Conservation (phyloP, 1,140 invertebrate species). For the Drosophila busckii region DNA sequence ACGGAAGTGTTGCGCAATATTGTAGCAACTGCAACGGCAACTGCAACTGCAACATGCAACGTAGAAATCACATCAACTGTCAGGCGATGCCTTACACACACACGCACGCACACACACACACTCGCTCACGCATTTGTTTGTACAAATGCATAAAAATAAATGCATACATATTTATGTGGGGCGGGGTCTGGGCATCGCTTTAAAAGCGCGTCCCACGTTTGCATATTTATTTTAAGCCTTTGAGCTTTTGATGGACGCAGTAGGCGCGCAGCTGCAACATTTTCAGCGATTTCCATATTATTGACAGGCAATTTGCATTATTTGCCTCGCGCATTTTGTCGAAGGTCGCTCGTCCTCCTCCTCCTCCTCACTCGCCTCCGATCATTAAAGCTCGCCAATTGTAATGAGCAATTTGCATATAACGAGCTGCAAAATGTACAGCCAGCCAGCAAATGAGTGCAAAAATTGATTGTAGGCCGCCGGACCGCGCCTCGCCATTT, state of each 20-base stretch:
- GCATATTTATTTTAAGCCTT: constrained; percentile 32
- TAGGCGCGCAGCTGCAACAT: too few species aligned
- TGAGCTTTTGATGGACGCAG: too few species aligned
- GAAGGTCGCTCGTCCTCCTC: constrained; percentile 24
- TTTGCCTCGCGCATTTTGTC: constrained; percentile 22
- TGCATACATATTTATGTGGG: not conserved
- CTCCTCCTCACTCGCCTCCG: too few species aligned
- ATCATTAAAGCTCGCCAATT: constrained; percentile 22
- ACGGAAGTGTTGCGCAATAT: constrained; percentile 56
- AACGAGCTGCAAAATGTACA: constrained; percentile 4
- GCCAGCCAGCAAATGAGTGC: too few species aligned
- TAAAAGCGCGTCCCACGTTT: not conserved
- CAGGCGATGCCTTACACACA: constrained; percentile 9
- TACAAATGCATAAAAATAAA: constrained; percentile 15
- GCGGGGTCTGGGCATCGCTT: not conserved
- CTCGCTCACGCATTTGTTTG: not conserved
- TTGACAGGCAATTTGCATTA: constrained; percentile 47
- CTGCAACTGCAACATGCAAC: constrained; percentile 33
- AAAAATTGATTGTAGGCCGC: too few species aligned
- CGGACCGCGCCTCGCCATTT: constrained; percentile 15
- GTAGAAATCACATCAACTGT: constrained; percentile 40
- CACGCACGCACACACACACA: not conserved
- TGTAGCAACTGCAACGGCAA: not conserved
- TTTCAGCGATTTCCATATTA: constrained; percentile 46
- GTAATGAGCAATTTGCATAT: constrained; percentile 32